phyloP scores from a whole-genome alignment of 2,888 invertebrate species.

The Tetheella fluctuosa region DNA sequence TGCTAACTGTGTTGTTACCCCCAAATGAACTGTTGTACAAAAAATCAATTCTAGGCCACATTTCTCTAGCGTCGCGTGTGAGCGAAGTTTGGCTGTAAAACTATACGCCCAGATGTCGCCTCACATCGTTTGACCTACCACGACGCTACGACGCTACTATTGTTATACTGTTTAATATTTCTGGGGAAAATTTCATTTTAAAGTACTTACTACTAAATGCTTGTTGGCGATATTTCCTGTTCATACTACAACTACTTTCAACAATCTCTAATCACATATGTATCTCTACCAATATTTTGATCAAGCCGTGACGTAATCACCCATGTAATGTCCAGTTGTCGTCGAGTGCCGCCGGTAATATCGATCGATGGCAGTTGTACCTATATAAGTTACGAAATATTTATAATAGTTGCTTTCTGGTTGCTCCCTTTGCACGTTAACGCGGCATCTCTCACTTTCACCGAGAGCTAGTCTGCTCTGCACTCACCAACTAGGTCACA shows the following conservation, averaged over 20 bases:
- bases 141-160: constrained; percentile 44
- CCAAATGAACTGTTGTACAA: constrained; percentile 17
- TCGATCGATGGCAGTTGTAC: constrained; percentile 56
- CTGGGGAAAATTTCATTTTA: background rate
- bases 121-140: constrained; percentile 25
- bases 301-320: constrained; percentile 56
- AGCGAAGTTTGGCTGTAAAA: constrained; percentile 45
- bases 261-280: constrained; percentile 39
- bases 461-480: constrained; percentile 52
- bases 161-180: constrained; percentile 42
- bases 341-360: constrained; percentile 49
- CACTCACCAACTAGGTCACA: constrained; percentile 61
- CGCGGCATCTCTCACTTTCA: constrained; percentile 74
- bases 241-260: constrained; percentile 55
- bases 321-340: constrained; percentile 50
- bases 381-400: constrained; percentile 70
- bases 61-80: constrained; percentile 48
- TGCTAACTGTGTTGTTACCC: constrained; percentile 2
- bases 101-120: constrained; percentile 50
- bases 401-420: constrained; percentile 56
- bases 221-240: constrained; percentile 37
- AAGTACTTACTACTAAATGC: background rate
- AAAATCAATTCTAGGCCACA: constrained; percentile 40
- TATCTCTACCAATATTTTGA: constrained; percentile 53
- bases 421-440: constrained; percentile 52